These are phyloP conservation scores for Pelagia noctiluca DNA, from an alignment of 30 jellyfish, hydroid and myxozoan genomes.

Conservation along the genomic window DNA sequence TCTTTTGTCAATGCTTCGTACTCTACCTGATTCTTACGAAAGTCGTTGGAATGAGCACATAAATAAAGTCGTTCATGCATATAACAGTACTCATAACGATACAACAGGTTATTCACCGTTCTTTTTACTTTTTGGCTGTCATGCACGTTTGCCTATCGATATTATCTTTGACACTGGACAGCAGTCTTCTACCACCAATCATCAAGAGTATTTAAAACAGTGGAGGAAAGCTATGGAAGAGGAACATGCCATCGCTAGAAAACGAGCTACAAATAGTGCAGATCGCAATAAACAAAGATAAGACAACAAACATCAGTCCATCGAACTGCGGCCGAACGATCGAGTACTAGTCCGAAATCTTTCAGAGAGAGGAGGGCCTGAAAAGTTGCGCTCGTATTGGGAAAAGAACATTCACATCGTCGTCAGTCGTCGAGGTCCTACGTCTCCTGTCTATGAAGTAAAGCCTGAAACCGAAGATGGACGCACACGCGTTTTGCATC, in stretches of 20 bases:
- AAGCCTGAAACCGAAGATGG: too few relatives aligned
- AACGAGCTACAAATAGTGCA: too few relatives aligned
- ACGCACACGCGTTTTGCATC: too few relatives aligned
- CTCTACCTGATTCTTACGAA: slow-evolving; percentile 11
- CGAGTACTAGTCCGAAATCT: too few relatives aligned
- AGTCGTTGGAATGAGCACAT: slow-evolving; percentile 18
- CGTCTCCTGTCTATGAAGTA: too few relatives aligned
- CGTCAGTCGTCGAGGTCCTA: too few relatives aligned
- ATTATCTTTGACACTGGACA: neutral
- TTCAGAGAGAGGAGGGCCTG: too few relatives aligned
- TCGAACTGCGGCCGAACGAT: too few relatives aligned
- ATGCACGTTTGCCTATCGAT: slow-evolving; percentile 46
- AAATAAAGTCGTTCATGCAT: slow-evolving; percentile 9
- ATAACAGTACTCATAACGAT: slow-evolving; percentile 12
- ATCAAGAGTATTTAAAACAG: neutral
- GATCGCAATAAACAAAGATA: too few relatives aligned
- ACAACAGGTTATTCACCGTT: slow-evolving; percentile 47
- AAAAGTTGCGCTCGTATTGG: too few relatives aligned
- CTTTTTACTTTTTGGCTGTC: slow-evolving; percentile 45
- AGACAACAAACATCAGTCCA: too few relatives aligned
- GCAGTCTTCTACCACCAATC: neutral
- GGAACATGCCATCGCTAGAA: slow-evolving; percentile 30
- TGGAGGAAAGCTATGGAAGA: slow-evolving; percentile 36
- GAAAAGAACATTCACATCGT: too few relatives aligned
- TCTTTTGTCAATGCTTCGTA: slow-evolving; percentile 1